Base-by-base conservation (phyloP, 2,888 invertebrate species). In the Parnassius apollo region DNA sequence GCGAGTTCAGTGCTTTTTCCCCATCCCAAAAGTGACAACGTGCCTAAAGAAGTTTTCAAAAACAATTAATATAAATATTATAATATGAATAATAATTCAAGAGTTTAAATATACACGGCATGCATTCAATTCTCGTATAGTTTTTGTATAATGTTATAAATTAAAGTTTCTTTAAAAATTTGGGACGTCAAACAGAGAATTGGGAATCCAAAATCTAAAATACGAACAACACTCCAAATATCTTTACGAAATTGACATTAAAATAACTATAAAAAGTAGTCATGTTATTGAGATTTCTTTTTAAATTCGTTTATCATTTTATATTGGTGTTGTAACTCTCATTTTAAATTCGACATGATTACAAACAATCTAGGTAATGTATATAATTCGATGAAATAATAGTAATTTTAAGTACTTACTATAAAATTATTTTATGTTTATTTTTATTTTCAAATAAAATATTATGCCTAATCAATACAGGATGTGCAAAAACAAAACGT, bases 401-500 rank as follows among this genome's bases (percentile, higher is more conserved):
- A 7, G 35, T 7, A 7, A 46, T 46, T 50, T 49, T 60, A 55
- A 60, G 60, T 60, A 55, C 60, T 13, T 60, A 55, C 60, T 25
- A 52, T 13, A 8, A 35, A 48, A 44, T 35, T 25, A 25, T 25
- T 25, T 25, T 2, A 49, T 2, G 42, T 11, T 46, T 46, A n/a
- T n/a, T 46, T 46, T 18, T 44, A 44, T 44, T 45, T 50, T 50
- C 58, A 50, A 58, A 57, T 25, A 57, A 62, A 53, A 57, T 58
- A 58, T 62, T 49, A 53, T 54, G 46, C 46, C 11, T 57, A 58
- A 57, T 25, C 25, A 42, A 52, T 51, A 62, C 25, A 22, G 59
- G 49, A 25, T 44, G 55, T 63, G 56, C 51, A 50, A 48, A 64
- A 57, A 64, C 64, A 71, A 74, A 74, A 71, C 72, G 74, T 74